phyloP scores from a whole-genome alignment of 2,113 vertebrate genomes.

The Oreochromis tanganicae region DNA sequence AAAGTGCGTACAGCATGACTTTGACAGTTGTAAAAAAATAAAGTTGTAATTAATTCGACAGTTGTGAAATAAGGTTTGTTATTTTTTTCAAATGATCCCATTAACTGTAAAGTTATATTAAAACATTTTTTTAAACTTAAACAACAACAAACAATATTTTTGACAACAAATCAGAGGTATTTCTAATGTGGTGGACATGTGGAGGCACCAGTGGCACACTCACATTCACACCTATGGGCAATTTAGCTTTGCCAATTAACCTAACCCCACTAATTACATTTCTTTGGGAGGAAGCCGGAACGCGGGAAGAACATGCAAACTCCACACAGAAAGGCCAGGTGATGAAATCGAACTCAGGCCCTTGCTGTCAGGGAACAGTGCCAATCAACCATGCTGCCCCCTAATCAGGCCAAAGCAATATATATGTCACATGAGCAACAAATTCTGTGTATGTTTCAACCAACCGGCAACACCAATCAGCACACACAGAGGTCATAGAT shows the following conservation, averaged over 20 bases:
- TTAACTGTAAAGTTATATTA: neutral
- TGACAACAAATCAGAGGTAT: neutral
- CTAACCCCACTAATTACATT: neutral
- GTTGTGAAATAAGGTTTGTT: neutral
- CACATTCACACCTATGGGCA: neutral
- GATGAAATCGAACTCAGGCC: neutral
- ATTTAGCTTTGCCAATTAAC: neutral
- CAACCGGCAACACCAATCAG: neutral
- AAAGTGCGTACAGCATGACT: neutral
- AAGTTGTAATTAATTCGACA: neutral
- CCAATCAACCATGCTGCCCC: neutral
- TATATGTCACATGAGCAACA: neutral
- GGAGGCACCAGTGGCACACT: neutral
- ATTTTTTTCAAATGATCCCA: neutral
- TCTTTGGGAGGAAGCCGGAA: neutral
- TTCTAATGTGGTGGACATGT: neutral
- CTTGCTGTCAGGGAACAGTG: neutral
- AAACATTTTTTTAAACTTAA: neutral
- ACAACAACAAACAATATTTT: neutral
- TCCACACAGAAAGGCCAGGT: neutral
- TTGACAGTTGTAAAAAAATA: neutral
- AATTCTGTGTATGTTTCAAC: neutral
- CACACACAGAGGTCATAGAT: neutral
- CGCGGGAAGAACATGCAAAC: neutral
- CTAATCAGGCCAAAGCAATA: neutral